These are phyloP conservation scores for Geodia barretti DNA, from an alignment of 37 sponge, comb jelly and placozoan genomes.

Conservation along the genomic window DNA sequence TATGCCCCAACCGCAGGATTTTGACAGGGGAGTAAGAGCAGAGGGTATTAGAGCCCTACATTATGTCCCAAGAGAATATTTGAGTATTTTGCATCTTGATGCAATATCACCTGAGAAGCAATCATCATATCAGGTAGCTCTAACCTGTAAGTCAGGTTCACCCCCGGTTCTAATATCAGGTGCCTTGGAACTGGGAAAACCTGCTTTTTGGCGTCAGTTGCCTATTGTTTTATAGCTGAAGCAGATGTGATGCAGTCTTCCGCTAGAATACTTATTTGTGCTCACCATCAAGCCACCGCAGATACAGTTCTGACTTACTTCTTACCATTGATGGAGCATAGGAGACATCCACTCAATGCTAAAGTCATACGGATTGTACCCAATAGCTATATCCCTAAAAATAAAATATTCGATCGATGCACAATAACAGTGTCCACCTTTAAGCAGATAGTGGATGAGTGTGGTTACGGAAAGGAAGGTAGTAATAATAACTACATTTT, in stretches of 20 bases:
- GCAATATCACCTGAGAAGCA: neutral
- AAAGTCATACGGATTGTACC: neutral
- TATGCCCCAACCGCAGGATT: conserved; percentile 14
- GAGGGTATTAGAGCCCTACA: neutral
- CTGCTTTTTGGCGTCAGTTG: conserved; percentile 39
- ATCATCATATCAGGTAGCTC: neutral
- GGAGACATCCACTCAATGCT: neutral
- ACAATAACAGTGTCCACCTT: neutral
- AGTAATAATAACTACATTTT: conserved; percentile 32
- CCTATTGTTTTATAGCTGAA: conserved; percentile 3
- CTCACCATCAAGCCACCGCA: conserved; percentile 45
- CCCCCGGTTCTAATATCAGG: conserved; percentile 60
- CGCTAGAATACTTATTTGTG: conserved; percentile 30
- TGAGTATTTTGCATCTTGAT: neutral
- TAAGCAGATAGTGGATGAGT: neutral
- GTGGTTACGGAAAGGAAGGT: neutral
- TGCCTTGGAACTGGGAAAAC: conserved; percentile 70
- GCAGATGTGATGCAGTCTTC: neutral
- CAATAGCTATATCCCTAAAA: neutral
- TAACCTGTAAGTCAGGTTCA: conserved; percentile 1
- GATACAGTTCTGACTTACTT: conserved; percentile 37
- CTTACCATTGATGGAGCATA: neutral
- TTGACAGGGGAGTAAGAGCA: neutral
- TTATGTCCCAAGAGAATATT: neutral
- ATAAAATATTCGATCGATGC: neutral